Base-by-base conservation (phyloP, 2,888 invertebrate species). In the Hemistola chrysoprasaria region DNA sequence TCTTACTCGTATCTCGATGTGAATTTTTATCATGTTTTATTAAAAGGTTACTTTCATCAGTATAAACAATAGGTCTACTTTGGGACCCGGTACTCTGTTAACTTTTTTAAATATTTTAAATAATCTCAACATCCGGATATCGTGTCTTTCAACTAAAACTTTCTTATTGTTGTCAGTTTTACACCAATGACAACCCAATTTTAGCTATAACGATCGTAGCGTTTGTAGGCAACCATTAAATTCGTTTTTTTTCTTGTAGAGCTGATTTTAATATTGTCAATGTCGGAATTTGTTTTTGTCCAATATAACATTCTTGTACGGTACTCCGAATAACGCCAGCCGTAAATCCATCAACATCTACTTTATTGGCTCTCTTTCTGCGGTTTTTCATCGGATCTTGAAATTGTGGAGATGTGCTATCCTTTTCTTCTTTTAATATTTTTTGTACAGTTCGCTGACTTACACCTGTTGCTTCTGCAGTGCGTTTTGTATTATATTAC, bases 351-450 rank as follows among this genome's bases (percentile, higher is more conserved):
- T 48, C 48, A 27, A 46, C 37, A 11, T 40, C 36, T 24, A 38
- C 8, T 20, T 46, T 41, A 23, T 25, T 38, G 11, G 27, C 33
- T 29, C 24, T 25, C 16, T 41, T 40, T 28, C 33, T 41, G 37
- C 34, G 30, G 26, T 38, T 38, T 16, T 41, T 41, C 29, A 38
- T 34, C 1, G 41, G 31, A 22, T 34, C 33, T 25, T 20, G 23
- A 24, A 24, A 24, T 24, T 33, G 8, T 33, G 28, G 16, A 16
- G 16, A 28, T 16, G 28, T 9, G 28, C 28, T 16, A 20, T 52
- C 47, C 36, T 40, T 53, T 8, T 50, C 47, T 45, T 52, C 52
- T 34, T 40, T 50, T 31, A 55, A 47, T 33, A 55, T 52, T 26
- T 39, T 28, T 22, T 25, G 26, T 6, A 53, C 39, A 5, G 50